A percentile compares a stretch with the other conserved stretches of the same genome.
These are phyloP conservation scores for Automeris io DNA, from an alignment of 2,888 invertebrate genomes.

Conservation along the genomic window DNA sequence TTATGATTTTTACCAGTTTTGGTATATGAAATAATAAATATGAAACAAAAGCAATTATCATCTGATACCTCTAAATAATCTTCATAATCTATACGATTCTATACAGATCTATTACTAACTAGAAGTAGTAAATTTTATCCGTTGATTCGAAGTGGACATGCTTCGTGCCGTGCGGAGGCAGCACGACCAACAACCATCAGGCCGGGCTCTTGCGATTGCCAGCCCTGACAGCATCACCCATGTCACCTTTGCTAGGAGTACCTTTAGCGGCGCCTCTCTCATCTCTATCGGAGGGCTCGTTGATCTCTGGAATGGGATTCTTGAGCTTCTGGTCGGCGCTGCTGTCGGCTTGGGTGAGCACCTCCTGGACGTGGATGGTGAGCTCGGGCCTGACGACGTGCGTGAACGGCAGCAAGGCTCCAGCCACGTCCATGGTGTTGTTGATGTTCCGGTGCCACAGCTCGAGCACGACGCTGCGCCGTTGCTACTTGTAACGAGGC, in stretches of 20 bases:
- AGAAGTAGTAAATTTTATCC: conserved; percentile 66
- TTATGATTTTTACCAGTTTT: too few relatives aligned
- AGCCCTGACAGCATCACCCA: conserved; percentile 26
- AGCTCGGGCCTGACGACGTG: conserved; percentile 66
- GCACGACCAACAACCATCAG: conserved; percentile 67
- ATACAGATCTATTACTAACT: conserved; percentile 10
- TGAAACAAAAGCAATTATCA: too few relatives aligned
- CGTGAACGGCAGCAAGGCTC: conserved; percentile 65
- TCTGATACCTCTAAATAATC: not conserved
- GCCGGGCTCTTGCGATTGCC: conserved; percentile 32
- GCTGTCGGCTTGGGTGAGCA: conserved; percentile 55
- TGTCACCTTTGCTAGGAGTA: conserved; percentile 20
- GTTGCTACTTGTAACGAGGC: conserved; percentile 80
- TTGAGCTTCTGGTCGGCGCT: conserved; percentile 32
- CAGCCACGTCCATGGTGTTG: conserved; percentile 74
- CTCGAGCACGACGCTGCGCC: conserved; percentile 75
- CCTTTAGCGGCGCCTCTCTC: conserved; percentile 13
- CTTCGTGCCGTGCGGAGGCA: conserved; percentile 58
- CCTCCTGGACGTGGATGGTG: conserved; percentile 64
- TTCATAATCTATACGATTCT: not conserved
- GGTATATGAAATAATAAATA: too few relatives aligned
- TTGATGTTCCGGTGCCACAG: conserved; percentile 75
- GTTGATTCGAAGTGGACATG: conserved; percentile 68
- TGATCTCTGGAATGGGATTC: conserved; percentile 52
- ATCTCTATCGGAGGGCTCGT: conserved; percentile 45